Evolutionary conservation across 2,888 invertebrate genomes (phyloP).

Genomic region (Eristalinus aeneus): DNA sequence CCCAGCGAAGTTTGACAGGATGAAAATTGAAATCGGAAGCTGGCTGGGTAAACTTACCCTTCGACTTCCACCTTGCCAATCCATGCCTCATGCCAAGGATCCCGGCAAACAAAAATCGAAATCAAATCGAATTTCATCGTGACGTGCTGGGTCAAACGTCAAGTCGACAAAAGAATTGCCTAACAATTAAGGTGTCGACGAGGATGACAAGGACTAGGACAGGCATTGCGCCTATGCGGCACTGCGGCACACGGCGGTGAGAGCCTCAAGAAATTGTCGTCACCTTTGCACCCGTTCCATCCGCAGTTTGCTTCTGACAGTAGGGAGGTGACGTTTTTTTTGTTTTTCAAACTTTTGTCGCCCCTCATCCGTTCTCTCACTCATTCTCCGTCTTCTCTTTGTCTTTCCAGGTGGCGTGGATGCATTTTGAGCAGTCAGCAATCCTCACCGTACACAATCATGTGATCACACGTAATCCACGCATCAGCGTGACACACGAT

Average conservation of each 20-base stretch:
- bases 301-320: background rate
- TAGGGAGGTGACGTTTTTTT: background rate
- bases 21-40: too few species aligned
- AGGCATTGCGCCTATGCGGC: background rate
- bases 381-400: constrained; percentile 21
- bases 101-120: too few species aligned
- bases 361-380: background rate
- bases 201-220: background rate
- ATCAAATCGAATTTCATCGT: too few species aligned
- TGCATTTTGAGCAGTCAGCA: constrained; percentile 96
- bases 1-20: too few species aligned
- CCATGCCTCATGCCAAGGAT: too few species aligned
- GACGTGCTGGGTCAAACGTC: too few species aligned
- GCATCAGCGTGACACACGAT: constrained; percentile 95
- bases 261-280: background rate
- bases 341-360: background rate
- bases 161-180: too few species aligned
- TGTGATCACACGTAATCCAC: constrained; percentile 95
- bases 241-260: background rate
- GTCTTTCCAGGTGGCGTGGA: constrained; percentile 92
- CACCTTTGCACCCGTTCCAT: background rate
- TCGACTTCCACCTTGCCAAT: too few species aligned
- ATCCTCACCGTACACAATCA: constrained; percentile 96
- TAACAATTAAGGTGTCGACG: too few species aligned
- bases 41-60: too few species aligned